Evolutionary conservation across 2,113 vertebrate species (phyloP), one percentile per base, ranked within the genome.

Genomic region (Gavialis gangeticus): DNA sequence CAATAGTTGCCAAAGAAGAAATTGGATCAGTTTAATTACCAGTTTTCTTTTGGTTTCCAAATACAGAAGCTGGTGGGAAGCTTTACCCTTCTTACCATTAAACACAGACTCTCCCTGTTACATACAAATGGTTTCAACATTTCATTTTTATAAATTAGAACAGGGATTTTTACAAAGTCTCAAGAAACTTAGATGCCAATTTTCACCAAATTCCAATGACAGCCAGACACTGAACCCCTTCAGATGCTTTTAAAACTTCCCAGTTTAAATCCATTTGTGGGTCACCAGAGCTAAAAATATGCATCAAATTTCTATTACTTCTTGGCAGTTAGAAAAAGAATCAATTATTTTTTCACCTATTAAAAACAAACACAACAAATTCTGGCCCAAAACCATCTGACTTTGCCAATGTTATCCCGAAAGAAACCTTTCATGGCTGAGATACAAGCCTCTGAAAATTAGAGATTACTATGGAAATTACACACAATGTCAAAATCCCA

Each of bases 91-190:
- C 22, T 55, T 8, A 30, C 5, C 0, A 57, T 3, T 8, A 67
- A 10, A 10, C 2, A 73, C 77, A 10, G 30, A 46, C 57, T 69
- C 21, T 80, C 79, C n/a, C n/a, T 69, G 13, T 67, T 24, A 30
- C 14, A 18, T 10, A 46, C 8, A 3, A 46, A 56, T 10, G 27
- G 4, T 17, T 57, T 30, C n/a, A 56, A 24, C 0, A 0, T 57
- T 87, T 79, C 7, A 46, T n/a, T 21, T 16, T 37, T 77, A 21
- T 71, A 17, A 78, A 78, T 54, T 58, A 28, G 57, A 59, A 27
- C 25, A 10, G 67, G 17, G 12, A 58, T 84, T 75, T 79, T 60
- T 34, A 55, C 16, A 16, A 10, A 28, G 11, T 18, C 54, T 15
- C 25, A 28, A 79, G 12, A 64, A 24, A 82, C 15, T 0, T 21